Conservation (phyloP, 2,888 invertebrate genomes). For the Drosophila villosipedis region DNA sequence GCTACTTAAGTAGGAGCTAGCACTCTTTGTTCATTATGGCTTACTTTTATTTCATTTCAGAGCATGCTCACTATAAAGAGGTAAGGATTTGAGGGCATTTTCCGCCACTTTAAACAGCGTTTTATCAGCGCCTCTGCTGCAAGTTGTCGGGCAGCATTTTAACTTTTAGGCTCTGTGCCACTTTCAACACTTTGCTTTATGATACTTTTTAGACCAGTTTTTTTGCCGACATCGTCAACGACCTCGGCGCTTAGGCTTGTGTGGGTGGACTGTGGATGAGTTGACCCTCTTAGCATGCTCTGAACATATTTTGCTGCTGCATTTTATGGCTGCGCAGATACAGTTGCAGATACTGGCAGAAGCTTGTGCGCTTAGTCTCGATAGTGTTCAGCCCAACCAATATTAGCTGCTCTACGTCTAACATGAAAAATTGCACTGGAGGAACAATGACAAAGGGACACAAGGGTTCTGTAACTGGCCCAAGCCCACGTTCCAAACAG, state of each 20-base stretch:
- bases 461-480: conserved; percentile 5
- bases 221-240: conserved; percentile 17
- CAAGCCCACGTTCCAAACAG: conserved; percentile 26
- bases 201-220: conserved; percentile 22
- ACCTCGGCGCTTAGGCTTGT: not conserved
- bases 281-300: conserved; percentile 64
- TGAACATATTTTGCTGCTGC: conserved; percentile 54
- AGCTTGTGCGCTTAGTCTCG: conserved; percentile 11
- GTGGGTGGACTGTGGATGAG: not conserved
- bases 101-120: conserved; percentile 40
- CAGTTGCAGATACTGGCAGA: conserved; percentile 43
- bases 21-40: conserved; percentile 38
- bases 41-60: conserved; percentile 48
- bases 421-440: conserved; percentile 45
- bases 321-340: conserved; percentile 66
- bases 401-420: conserved; percentile 49
- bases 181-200: conserved; percentile 72
- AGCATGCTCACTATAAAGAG: conserved; percentile 26
- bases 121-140: conserved; percentile 62
- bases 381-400: conserved; percentile 28
- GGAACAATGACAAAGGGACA: conserved; percentile 13
- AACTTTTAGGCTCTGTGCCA: conserved; percentile 70
- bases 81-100: conserved; percentile 36
- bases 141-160: conserved; percentile 56
- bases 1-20: conserved; percentile 26